phyloP scores from a whole-genome alignment of 2,888 invertebrate species.

The Lithosia quadra region DNA sequence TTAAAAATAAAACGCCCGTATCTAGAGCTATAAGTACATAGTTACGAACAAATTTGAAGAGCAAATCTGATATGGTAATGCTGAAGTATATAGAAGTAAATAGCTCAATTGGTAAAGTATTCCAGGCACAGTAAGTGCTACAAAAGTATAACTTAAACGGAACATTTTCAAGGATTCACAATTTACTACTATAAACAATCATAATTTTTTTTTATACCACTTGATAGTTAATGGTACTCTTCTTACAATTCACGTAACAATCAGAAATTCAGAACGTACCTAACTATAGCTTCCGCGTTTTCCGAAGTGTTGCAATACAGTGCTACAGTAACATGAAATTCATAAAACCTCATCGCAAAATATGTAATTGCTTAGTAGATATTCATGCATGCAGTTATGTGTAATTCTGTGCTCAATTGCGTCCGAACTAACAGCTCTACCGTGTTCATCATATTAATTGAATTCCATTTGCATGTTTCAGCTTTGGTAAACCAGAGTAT shows the following conservation, averaged over 20 bases:
- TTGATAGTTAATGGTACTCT: not conserved
- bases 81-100: too few relatives aligned
- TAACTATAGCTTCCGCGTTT: not conserved
- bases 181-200: too few relatives aligned
- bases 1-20: not conserved
- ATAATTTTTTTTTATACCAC: too few relatives aligned
- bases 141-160: too few relatives aligned
- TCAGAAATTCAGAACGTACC: too few relatives aligned
- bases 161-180: too few relatives aligned
- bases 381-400: conserved; percentile 2
- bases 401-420: conserved; percentile 15
- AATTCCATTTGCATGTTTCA: conserved; percentile 38
- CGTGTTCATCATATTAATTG: conserved; percentile 35
- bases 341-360: not conserved
- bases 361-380: not conserved
- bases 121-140: too few relatives aligned
- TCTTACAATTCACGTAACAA: not conserved
- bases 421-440: conserved; percentile 12
- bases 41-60: not conserved
- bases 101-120: too few relatives aligned
- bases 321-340: not conserved
- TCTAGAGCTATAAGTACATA: not conserved
- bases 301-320: not conserved
- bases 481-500: conserved; percentile 18
- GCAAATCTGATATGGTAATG: too few relatives aligned